Evolutionary conservation across 2,113 vertebrate genomes (phyloP).

Genomic region (Macroglossus sobrinus): DNA sequence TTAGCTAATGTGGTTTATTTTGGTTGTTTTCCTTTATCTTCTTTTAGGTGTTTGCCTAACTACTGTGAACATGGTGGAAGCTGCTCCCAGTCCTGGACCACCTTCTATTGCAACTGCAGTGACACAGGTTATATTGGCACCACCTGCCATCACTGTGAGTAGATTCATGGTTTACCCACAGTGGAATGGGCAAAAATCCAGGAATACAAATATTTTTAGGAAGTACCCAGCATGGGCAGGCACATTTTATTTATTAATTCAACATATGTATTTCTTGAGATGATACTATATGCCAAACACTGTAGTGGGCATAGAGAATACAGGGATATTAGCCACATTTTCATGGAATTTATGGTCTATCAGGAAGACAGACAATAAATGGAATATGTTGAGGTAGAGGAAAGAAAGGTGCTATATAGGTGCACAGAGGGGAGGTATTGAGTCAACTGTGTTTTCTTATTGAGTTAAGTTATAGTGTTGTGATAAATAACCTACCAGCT

Average conservation of each 20-base stretch:
- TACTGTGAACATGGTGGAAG: slow-evolving; percentile 94
- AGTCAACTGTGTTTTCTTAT: background rate
- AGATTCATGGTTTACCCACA: background rate
- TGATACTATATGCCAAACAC: too few species aligned
- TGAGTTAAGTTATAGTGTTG: background rate
- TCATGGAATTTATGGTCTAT: background rate
- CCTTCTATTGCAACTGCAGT: slow-evolving; percentile 93
- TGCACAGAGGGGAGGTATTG: background rate
- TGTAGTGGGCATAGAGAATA: background rate
- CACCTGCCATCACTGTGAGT: slow-evolving; percentile 97
- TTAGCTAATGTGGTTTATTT: background rate
- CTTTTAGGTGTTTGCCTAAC: slow-evolving; percentile 93
- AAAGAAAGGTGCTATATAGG: rapidly evolving
- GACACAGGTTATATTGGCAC: slow-evolving; percentile 90
- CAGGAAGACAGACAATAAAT: background rate
- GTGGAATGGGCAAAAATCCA: background rate
- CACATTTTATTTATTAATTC: background rate
- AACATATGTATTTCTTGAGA: background rate
- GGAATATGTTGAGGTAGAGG: background rate
- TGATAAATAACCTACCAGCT: background rate
- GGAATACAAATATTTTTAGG: too few species aligned
- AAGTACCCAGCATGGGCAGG: rapidly evolving
- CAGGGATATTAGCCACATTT: rapidly evolving
- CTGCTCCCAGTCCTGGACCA: slow-evolving; percentile 94
- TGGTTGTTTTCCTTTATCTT: slow-evolving; percentile 1